Percentiles rank a stretch among this genome's conserved stretches.
Conservation (phyloP, 2,888 invertebrate species). For the Aradus depressus region DNA sequence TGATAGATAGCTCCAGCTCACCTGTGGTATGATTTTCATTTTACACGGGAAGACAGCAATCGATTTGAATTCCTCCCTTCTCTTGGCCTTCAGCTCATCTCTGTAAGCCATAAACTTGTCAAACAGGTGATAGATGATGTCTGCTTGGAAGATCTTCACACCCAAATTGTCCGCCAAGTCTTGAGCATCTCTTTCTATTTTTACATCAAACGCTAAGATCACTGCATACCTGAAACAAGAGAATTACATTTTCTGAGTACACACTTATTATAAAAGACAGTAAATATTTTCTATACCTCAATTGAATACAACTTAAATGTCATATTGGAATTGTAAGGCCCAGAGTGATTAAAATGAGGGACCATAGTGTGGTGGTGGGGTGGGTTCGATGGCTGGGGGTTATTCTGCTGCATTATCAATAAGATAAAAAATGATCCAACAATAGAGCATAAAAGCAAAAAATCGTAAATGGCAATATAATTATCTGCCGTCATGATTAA, state of each 20-base stretch:
- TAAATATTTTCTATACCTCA: no score
- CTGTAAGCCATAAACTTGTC: conserved; percentile 91
- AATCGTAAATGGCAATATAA: no score
- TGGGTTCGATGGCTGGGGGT: no score
- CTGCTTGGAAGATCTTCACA: conserved; percentile 94
- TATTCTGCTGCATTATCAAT: background rate
- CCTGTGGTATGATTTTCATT: conserved; percentile 62
- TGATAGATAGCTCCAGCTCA: background rate
- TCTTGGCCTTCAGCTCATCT: conserved; percentile 79
- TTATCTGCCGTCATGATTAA: no score
- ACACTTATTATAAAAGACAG: no score
- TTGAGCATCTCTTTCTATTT: conserved; percentile 95
- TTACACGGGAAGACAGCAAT: conserved; percentile 99
- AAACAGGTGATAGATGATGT: conserved; percentile 99
- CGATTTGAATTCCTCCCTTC: conserved; percentile 89
- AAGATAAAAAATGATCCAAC: background rate
- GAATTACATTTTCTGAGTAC: no score
- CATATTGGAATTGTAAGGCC: no score
- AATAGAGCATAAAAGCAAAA: background rate
- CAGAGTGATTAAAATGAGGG: no score
- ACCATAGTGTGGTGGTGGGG: no score
- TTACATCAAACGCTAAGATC: conserved; percentile 98
- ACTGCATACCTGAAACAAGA: conserved; percentile 82
- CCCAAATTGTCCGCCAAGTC: conserved; percentile 89
- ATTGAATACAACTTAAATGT: no score